Percentiles rank a stretch among this genome's conserved stretches.
Evolutionary conservation across 2,888 invertebrate genomes (phyloP).

Genomic region (Tenthredo mesomela): DNA sequence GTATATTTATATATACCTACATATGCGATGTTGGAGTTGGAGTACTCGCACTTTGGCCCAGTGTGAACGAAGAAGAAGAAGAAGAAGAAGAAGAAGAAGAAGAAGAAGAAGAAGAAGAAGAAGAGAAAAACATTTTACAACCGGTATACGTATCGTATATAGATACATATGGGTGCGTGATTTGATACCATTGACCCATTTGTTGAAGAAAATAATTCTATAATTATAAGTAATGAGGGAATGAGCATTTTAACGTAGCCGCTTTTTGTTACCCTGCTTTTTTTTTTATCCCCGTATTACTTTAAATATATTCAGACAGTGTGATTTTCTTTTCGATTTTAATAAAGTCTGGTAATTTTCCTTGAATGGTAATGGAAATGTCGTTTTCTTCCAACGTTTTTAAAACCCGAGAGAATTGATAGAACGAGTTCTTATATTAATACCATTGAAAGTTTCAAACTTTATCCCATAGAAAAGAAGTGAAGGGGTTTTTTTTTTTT

Average conservation of each 20-base stretch:
- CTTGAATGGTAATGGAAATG: not conserved
- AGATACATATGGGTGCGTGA: not conserved
- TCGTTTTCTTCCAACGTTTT: not conserved
- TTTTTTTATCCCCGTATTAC: not conserved
- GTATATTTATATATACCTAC: no score
- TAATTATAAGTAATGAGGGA: not conserved
- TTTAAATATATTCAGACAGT: not conserved
- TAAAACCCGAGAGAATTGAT: not conserved
- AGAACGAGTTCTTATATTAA: not conserved
- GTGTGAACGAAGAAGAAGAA: not conserved
- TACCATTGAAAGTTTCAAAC: not conserved
- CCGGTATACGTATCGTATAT: not conserved
- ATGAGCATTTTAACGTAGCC: not conserved
- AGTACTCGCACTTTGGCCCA: not conserved
- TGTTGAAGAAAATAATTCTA: not conserved
- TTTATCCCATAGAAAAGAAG: not conserved
- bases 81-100: no score
- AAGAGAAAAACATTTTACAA: not conserved
- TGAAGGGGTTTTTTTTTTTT: not conserved
- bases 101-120: no score
- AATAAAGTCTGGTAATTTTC: not conserved
- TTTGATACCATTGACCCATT: conserved; percentile 26
- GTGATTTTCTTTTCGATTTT: not conserved
- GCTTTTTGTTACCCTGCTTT: not conserved
- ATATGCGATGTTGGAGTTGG: not conserved